Evolutionary conservation across 2,113 vertebrate species (phyloP).

Genomic region (Tetraodon nigroviridis): DNA sequence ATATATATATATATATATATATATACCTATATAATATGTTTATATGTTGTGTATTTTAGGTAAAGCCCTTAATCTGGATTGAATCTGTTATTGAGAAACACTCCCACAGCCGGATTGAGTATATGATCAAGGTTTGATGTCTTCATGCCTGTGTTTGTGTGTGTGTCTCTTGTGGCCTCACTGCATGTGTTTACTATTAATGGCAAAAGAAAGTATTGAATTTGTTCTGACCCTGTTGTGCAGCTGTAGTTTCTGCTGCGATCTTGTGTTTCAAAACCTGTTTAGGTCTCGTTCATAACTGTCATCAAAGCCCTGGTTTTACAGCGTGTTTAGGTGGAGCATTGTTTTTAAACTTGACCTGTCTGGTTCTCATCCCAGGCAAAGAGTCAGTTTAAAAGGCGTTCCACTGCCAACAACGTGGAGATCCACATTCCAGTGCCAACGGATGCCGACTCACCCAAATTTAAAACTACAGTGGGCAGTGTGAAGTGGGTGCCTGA

Average conservation of each 20-base stretch:
- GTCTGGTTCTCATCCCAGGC: conserved; percentile 74
- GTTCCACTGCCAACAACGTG: conserved; percentile 97
- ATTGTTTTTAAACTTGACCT: conserved; percentile 20
- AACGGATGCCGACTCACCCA: conserved; percentile 94
- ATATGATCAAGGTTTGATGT: conserved; percentile 91
- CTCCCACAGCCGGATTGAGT: conserved; percentile 97
- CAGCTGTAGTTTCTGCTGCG: not conserved
- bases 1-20: not conserved
- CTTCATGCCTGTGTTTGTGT: not conserved
- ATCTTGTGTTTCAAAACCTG: not conserved
- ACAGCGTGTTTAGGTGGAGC: not conserved
- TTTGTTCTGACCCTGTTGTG: not conserved
- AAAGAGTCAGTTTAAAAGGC: conserved; percentile 95
- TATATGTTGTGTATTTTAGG: conserved; percentile 66
- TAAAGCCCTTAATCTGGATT: conserved; percentile 98
- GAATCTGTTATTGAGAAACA: conserved; percentile 98
- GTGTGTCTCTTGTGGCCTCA: not conserved
- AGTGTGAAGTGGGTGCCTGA: conserved; percentile 98
- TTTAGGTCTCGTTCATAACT: not conserved
- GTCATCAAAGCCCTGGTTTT: not conserved
- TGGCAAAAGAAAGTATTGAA: not conserved
- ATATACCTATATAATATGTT: not conserved
- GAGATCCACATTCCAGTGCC: conserved; percentile 99
- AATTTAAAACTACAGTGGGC: conserved; percentile 98
- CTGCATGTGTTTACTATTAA: not conserved